Evolutionary conservation across 2,888 invertebrate genomes (phyloP).

Genomic region (Brenthis daphne): DNA sequence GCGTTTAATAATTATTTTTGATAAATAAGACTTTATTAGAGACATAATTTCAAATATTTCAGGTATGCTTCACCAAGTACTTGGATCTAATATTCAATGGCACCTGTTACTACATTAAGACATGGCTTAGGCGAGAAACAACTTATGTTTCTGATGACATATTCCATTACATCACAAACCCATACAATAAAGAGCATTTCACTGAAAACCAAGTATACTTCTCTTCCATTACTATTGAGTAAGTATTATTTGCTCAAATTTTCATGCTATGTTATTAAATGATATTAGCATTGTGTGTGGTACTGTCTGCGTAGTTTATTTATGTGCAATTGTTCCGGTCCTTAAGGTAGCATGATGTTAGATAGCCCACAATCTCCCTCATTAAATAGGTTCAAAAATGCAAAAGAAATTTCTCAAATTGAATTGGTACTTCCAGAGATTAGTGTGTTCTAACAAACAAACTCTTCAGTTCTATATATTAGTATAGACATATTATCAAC

Average conservation of each 20-base stretch:
- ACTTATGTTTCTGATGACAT: slow-evolving; percentile 33
- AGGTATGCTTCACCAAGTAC: slow-evolving; percentile 57
- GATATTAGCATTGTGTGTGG: no score
- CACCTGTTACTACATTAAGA: slow-evolving; percentile 54
- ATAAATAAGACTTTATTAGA: background rate
- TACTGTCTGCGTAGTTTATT: no score
- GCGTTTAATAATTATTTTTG: background rate
- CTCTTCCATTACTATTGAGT: slow-evolving; percentile 45
- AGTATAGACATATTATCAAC: no score
- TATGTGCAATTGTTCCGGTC: no score
- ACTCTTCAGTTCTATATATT: no score
- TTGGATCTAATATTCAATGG: slow-evolving; percentile 59
- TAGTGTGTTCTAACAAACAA: no score
- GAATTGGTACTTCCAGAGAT: no score
- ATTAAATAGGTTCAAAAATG: no score
- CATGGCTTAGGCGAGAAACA: slow-evolving; percentile 20
- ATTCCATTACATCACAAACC: slow-evolving; percentile 46
- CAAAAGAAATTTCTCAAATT: no score
- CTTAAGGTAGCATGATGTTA: no score
- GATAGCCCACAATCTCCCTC: no score
- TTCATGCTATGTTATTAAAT: no score
- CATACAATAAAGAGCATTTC: slow-evolving; percentile 42
- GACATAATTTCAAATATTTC: slow-evolving; percentile 28
- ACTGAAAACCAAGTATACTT: slow-evolving; percentile 35
- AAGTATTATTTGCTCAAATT: slow-evolving; percentile 40